Percentiles rank a stretch among this genome's conserved stretches.
Evolutionary conservation across 2,797 vertebrate species (phyloP).

Genomic region (Hemibagrus guttatus): DNA sequence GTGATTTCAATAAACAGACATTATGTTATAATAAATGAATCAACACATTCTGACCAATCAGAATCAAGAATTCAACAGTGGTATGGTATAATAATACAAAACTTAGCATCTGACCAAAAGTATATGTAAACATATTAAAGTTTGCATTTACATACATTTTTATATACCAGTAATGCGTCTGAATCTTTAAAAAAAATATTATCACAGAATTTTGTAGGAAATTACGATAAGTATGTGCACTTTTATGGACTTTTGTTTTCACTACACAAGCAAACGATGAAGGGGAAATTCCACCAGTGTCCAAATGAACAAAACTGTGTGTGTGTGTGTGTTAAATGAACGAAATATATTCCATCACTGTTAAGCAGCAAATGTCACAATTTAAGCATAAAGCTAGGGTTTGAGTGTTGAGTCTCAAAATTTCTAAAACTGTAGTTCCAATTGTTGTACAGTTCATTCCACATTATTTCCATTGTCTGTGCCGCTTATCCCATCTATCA

Average conservation of each 20-base stretch:
- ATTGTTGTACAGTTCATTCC: too few relatives aligned
- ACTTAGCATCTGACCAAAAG: too few relatives aligned
- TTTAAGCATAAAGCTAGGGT: neutral
- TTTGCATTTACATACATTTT: too few relatives aligned
- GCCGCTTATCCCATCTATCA: too few relatives aligned
- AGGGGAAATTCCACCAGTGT: neutral
- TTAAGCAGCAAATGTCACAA: neutral
- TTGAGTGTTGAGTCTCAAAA: too few relatives aligned
- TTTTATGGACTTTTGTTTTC: neutral
- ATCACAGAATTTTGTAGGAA: too few relatives aligned
- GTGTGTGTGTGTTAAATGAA: neutral
- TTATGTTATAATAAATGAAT: neutral
- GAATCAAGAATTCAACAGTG: neutral
- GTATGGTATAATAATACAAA: neutral
- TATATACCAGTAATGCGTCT: too few relatives aligned
- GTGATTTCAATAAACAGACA: neutral
- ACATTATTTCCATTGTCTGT: too few relatives aligned
- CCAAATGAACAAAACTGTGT: neutral
- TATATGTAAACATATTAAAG: too few relatives aligned
- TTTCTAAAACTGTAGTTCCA: too few relatives aligned
- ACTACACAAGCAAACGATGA: neutral
- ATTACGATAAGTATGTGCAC: neutral
- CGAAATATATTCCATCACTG: neutral
- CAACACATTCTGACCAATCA: neutral
- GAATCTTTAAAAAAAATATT: too few relatives aligned